Base-by-base conservation (phyloP, 2,797 vertebrate species). In the Emys orbicularis region DNA sequence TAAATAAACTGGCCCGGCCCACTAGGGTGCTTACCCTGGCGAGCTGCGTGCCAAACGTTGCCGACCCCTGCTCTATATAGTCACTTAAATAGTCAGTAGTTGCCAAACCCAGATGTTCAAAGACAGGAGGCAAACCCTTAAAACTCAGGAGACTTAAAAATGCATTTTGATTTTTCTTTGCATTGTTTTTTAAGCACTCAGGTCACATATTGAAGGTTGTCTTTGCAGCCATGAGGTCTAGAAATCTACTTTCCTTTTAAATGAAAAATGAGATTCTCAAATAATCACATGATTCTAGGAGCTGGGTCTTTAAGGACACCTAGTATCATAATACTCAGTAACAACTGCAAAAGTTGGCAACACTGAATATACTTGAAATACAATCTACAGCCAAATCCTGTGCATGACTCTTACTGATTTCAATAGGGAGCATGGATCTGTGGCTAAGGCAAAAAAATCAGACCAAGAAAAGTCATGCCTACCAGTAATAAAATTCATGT, bases 281-380 rank as follows among this genome's bases (percentile, higher is more conserved):
- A 76, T 83, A 89, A 89, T 79, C 41, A 54, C 56, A 1, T 80
- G 54, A 83, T 90, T 96, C 76, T 72, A 94, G 81, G 84, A 94
- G 89, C 11, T 81, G 54, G 83, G 85, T 16, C 79, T 49, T 19
- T 57, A 65, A 44, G 53, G 68, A 37, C 61, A 93, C 29, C 19
- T 80, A 90, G 31, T 47, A 81, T 29, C 91, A 91, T 31, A 29
- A 89, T 80, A 79, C 89, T 79, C 56, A 72, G 0, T 13, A 29
- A 86, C 90, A 54, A 89, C 65, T 59, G 56, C 44, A 13, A 1
- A 49, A 90, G 56, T 50, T 92, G 88, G 52, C 29, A 77, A 68
- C 3, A 47, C 31, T 91, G 77, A 83, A 19, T 0, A 74, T 77
- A 84, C 25, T 2, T 84, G 72, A 54, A 84, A 2, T 13, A 49